Evolutionary conservation across 2,113 vertebrate genomes (phyloP).

Genomic region (Tamias sibiricus): DNA sequence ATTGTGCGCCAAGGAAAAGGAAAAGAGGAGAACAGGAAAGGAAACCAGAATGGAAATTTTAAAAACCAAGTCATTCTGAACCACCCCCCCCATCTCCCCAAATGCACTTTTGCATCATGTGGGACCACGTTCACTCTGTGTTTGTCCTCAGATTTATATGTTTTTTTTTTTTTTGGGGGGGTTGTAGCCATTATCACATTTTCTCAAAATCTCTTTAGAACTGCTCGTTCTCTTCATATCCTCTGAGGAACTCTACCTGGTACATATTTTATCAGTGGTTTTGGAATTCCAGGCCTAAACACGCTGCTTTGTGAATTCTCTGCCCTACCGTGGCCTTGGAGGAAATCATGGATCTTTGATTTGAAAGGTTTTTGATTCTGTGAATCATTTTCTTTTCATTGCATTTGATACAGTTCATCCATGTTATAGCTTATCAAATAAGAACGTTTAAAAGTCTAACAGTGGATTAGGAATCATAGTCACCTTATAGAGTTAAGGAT

Average conservation of each 20-base stretch:
- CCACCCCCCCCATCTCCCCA: not conserved
- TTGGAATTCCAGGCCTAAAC: not conserved
- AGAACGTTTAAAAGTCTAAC: not conserved
- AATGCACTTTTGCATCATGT: not conserved
- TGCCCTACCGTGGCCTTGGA: not conserved
- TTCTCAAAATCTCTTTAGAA: not conserved
- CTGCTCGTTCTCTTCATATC: not conserved
- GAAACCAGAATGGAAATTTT: not conserved
- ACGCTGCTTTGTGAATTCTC: not conserved
- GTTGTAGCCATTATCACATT: not conserved
- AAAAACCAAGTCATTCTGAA: not conserved
- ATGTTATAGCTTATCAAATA: not conserved
- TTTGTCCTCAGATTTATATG: not conserved
- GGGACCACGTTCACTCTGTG: rapidly evolving
- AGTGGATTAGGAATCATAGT: no score
- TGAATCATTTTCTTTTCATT: not conserved
- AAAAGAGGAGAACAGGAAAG: not conserved
- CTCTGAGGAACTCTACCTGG: not conserved
- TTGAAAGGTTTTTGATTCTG: not conserved
- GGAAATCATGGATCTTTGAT: not conserved
- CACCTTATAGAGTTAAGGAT: not conserved
- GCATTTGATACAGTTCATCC: no score
- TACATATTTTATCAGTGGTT: not conserved
- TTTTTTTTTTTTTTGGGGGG: no score
- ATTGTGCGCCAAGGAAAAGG: not conserved